Percentiles rank a stretch among this genome's conserved stretches.
phyloP scores from a whole-genome alignment of 1,140 invertebrate species.

The Dolichoris vasculosae region DNA sequence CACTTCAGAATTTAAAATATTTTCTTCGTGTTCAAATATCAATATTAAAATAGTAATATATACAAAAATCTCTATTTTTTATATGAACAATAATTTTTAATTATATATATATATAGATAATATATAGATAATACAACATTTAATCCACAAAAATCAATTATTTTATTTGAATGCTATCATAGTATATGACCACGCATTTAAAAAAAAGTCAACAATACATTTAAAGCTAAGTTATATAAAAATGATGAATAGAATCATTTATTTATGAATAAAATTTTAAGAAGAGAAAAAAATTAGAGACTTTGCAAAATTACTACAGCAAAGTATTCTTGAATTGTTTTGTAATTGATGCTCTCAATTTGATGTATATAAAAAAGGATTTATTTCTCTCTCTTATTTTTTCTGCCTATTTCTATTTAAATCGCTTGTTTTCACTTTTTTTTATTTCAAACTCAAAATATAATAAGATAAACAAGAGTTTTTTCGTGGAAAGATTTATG shows the following conservation, averaged over 20 bases:
- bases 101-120: background rate
- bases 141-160: background rate
- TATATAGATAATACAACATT: background rate
- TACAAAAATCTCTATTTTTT: background rate
- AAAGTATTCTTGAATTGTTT: conserved; percentile 22
- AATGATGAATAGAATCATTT: background rate
- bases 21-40: background rate
- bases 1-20: background rate
- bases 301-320: background rate
- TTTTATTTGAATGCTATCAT: background rate
- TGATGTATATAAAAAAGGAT: background rate
- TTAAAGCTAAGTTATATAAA: background rate
- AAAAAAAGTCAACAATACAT: background rate
- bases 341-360: conserved; percentile 43
- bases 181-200: background rate
- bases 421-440: too few relatives aligned
- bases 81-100: too few relatives aligned
- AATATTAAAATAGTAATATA: background rate
- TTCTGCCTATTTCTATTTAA: background rate
- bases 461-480: too few relatives aligned
- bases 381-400: background rate
- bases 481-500: too few relatives aligned
- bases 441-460: too few relatives aligned
- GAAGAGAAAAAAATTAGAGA: background rate
- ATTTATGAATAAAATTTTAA: background rate